Evolutionary conservation across 2,113 vertebrate genomes (phyloP), one percentile per base, ranked within the genome.

Genomic region (Oostethus manadensis): DNA sequence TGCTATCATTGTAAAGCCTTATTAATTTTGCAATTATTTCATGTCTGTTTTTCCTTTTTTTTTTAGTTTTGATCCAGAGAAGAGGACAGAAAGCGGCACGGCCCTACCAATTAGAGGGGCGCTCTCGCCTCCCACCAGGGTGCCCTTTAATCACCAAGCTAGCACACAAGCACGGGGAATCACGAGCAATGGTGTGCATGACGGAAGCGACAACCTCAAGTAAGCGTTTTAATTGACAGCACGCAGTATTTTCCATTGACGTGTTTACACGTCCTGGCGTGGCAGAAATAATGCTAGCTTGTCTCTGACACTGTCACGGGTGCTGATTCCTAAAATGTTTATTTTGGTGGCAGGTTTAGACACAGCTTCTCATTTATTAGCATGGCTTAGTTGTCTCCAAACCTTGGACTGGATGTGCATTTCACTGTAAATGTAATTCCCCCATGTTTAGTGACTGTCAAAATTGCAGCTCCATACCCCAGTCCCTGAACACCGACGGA

Each of bases 41-140:
- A 48, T 4, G 59, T 68, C 22, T 48, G 55, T 10, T 53, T 70
- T 89, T 83, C 42, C 63, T 51, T 40, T 55, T 51, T 40, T 55
- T 77, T 29, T 56, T 78, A 97, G 95, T 78, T 97, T 92, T 87
- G 91, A 93, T 70, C 88, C 91, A 68, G 92, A 92, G 64, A 84
- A 70, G 51, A 90, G 92, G 72, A 87, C 86, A 66, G 93, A 94
- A 46, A 83, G 89, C 74, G 93, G 94, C 46, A 94, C 94, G 50
- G 93, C 93, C 3, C 94, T 93, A 17, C 94, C 93, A 3, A 84
- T 93, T 1, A 88, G 94, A 72, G 93, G 93, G 46, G 90, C 91
- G 21, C 89, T 91, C 40, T 94, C 92, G 8, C 93, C 93, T 23
- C 91, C 93, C 22, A 79, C 91, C 1, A 93, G 92, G 4, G 89